Base-by-base conservation (phyloP, 2,888 invertebrate species). In the Petrolisthes manimaculis region DNA sequence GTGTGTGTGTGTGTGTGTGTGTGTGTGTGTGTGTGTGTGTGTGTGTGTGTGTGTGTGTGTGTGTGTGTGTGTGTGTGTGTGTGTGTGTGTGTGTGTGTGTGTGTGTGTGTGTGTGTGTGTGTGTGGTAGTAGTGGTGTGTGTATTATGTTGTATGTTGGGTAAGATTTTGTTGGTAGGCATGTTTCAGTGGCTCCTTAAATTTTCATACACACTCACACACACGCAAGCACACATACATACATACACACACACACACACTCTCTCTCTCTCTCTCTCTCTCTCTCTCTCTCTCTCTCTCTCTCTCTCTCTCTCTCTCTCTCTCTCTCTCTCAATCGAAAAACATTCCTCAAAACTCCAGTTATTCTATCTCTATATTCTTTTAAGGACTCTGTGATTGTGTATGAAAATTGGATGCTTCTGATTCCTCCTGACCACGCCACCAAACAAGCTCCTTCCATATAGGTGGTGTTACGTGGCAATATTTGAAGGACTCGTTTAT, bases 11-110 rank as follows among this genome's bases (percentile, higher is more conserved):
- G 74, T 74, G 74, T 74, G 78, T 74, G 74, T 74, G 74, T 74
- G 74, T 74, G 74, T 74, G 74, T 74, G 74, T 74, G 74, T 74
- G 74, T 74, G 74, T 74, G 74, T 74, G 74, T 74, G 74, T 74
- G 78, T 74, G 74, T 74, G 74, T 74, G 74, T 14, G 21, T 14
- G 21, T 14, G 21, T 5, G 74, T 14, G 74, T 5, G 14, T 5
- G 21, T 14, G 51, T 14, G 21, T 14, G 21, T 14, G 74, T 14
- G 14, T 14, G 21, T 5, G 14, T 14, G 74, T 14, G n/a, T 5
- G 5, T 5, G 5, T 5, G 6, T 14, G 21, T 5, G 74, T 61
- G 61, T 61, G 14, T 74, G 21, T 74, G 14, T 74, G 14, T 74
- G 21, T n/a, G 14, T 12, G 14, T n/a, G 51, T 74, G 21, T 74